Evolutionary conservation across 2,888 invertebrate genomes (phyloP), one percentile per base, ranked within the genome.

Genomic region (Eudemis profundana): DNA sequence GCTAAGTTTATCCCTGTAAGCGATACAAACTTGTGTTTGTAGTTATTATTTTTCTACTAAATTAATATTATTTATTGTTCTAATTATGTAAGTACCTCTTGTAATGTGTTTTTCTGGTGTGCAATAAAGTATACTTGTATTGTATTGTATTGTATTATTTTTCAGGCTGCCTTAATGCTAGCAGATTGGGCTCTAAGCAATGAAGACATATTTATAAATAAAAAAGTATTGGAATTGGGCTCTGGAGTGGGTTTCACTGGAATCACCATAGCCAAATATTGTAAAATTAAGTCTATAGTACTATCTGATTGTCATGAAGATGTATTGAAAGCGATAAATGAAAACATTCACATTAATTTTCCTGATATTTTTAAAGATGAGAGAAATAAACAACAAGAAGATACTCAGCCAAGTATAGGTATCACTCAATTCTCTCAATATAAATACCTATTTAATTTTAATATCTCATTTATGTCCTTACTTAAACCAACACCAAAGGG

Each of bases 221-320:
- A 95, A 84, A 87, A 81, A 47, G 77, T 97, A 3, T 74, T 97
- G 4, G 97, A 97, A 87, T 86, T 97, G 3, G 97, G 97, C 10
- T 95, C 96, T 10, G 97, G 97, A 23, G 93, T 95, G 15, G 97
- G 97, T 0, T 90, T 97, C 59, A 93, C 95, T 38, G 96, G 96
- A 15, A 89, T 96, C 38, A 87, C 93, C 3, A 83, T 95, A 38
- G 87, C 93, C 27, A 93, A 93, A 61, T 78, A 85, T 51, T 95
- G 95, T 75, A 68, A 83, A 27, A 93, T 94, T 0, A 83, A 88
- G 59, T 83, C 90, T 51, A 89, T 95, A 49, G 86, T 93, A 59
- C 92, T 97, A 54, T 94, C 95, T 14, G 97, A 97, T 81, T 95
- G 94, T 74, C 96, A 96, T 77, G 75, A 83, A 0, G 88, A 92